Conservation (phyloP, 2,113 vertebrate species). For the Pterocles burchelli region DNA sequence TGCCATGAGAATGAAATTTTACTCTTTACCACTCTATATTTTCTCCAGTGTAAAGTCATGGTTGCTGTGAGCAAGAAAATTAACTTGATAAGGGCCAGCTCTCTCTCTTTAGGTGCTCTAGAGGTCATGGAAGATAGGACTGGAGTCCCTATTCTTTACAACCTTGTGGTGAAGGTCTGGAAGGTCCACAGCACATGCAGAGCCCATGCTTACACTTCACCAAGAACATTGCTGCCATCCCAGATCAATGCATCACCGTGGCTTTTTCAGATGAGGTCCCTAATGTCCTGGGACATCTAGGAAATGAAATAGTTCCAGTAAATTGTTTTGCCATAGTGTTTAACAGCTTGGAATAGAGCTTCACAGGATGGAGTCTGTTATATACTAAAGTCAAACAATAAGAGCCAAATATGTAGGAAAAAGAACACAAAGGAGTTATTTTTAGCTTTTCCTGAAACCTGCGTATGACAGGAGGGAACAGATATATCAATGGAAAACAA, state of each 20-base stretch:
- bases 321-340: background rate
- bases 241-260: too few species aligned
- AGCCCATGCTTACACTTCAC: background rate
- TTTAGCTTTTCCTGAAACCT: conserved; percentile 19
- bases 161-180: background rate
- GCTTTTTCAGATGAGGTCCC: background rate
- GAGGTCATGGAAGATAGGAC: background rate
- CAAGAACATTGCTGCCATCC: background rate
- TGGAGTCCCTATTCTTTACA: background rate
- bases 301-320: background rate
- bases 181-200: background rate
- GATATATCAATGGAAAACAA: background rate
- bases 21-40: background rate
- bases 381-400: background rate
- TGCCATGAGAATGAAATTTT: background rate
- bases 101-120: background rate
- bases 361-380: background rate
- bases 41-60: background rate
- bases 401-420: background rate
- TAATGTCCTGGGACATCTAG: background rate
- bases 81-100: background rate
- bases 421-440: background rate
- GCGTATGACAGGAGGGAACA: background rate
- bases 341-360: background rate
- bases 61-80: background rate